phyloP scores from a whole-genome alignment of 2,888 invertebrate genomes.

The Exephanes ischioxanthus region DNA sequence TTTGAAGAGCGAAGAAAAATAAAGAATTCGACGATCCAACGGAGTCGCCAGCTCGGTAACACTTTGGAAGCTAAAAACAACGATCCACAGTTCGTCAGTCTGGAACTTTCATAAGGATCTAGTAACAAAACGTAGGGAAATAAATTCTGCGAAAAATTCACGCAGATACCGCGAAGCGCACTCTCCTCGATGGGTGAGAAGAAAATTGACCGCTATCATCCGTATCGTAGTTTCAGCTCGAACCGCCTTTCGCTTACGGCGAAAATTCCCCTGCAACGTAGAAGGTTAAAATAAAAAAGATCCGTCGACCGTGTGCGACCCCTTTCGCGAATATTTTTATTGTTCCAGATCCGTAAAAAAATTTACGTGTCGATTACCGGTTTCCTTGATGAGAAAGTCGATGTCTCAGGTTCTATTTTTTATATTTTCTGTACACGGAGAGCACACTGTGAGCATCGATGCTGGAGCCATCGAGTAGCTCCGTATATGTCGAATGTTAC shows the following conservation, averaged over 20 bases:
- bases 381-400: background rate
- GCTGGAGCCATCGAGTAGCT: background rate
- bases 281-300: background rate
- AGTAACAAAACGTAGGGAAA: background rate
- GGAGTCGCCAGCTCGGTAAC: too few species aligned
- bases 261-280: background rate
- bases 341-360: background rate
- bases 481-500: slow-evolving; percentile 30
- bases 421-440: too few species aligned
- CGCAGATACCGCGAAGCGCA: background rate
- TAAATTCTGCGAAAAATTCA: background rate
- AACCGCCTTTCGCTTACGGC: background rate
- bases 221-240: background rate
- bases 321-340: slow-evolving; percentile 1
- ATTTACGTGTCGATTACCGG: slow-evolving; percentile 1
- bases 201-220: background rate
- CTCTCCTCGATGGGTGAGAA: too few species aligned
- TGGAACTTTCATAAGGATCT: background rate
- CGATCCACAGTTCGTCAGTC: too few species aligned
- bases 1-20: background rate
- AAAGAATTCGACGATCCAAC: background rate
- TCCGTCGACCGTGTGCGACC: background rate
- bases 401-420: background rate
- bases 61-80: too few species aligned
- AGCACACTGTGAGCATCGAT: slow-evolving; percentile 1